phyloP scores from a whole-genome alignment of 2,888 invertebrate species.

The Sicus ferrugineus region DNA sequence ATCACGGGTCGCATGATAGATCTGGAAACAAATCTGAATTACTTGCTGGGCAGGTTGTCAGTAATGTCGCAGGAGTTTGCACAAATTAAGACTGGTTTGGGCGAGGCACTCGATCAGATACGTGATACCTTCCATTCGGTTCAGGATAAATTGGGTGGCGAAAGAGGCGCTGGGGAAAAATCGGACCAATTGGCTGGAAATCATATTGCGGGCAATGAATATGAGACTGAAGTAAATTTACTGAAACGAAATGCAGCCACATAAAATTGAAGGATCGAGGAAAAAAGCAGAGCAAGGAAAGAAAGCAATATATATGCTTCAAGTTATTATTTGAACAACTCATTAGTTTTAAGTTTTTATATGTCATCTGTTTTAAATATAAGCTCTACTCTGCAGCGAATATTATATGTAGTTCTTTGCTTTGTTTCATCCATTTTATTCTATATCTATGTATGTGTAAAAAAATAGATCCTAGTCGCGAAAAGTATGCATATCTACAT shows the following conservation, averaged over 20 bases:
- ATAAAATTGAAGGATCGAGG: not conserved
- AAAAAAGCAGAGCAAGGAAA: not conserved
- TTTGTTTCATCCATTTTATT: too few relatives aligned
- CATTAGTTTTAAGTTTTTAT: too few relatives aligned
- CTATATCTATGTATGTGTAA: too few relatives aligned
- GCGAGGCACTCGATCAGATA: slow-evolving; percentile 76
- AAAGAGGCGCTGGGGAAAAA: not conserved
- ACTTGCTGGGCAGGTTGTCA: slow-evolving; percentile 78
- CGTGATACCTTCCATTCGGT: slow-evolving; percentile 73
- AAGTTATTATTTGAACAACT: too few relatives aligned
- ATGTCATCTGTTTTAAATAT: too few relatives aligned
- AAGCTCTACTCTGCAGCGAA: too few relatives aligned
- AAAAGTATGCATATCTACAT: too few relatives aligned
- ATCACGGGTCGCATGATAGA: slow-evolving; percentile 80
- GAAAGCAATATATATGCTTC: too few relatives aligned
- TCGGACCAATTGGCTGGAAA: slow-evolving; percentile 67
- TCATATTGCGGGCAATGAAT: slow-evolving; percentile 64
- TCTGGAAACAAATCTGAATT: slow-evolving; percentile 84
- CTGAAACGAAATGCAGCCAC: slow-evolving; percentile 52
- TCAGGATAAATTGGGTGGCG: slow-evolving; percentile 65
- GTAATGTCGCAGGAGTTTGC: slow-evolving; percentile 86
- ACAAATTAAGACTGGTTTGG: slow-evolving; percentile 78
- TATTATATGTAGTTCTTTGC: too few relatives aligned
- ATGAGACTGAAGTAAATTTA: slow-evolving; percentile 59
- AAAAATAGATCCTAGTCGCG: too few relatives aligned